Evolutionary conservation across 64 coral and sea anemone genomes (phyloP).

Genomic region (Montipora cactus): DNA sequence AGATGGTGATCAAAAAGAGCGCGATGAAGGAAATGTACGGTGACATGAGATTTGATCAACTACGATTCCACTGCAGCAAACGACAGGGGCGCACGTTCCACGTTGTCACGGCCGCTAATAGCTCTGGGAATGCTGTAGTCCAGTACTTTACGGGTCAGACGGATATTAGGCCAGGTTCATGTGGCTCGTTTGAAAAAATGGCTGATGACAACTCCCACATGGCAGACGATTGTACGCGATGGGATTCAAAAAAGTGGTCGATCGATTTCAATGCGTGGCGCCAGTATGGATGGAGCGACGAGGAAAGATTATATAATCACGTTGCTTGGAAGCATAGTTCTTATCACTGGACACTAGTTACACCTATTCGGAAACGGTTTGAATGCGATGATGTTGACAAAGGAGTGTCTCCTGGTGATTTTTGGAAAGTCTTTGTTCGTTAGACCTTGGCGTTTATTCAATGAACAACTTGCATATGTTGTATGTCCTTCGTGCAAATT

Average conservation of each 20-base stretch:
- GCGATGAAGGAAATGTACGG: background rate
- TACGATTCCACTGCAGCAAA: slow-evolving; percentile 26
- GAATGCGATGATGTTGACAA: background rate
- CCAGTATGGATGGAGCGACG: background rate
- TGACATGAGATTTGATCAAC: background rate
- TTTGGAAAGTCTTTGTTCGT: slow-evolving; percentile 29
- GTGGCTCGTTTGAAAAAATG: background rate
- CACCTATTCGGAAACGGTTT: background rate
- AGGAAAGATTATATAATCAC: background rate
- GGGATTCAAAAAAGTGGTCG: background rate
- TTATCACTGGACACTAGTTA: background rate
- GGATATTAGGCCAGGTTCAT: background rate
- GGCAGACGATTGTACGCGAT: background rate
- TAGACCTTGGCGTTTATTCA: background rate
- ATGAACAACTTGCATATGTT: too few species aligned
- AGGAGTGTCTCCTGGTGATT: background rate
- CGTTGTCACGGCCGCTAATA: slow-evolving; percentile 3
- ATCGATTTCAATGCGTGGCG: background rate
- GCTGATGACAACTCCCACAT: background rate
- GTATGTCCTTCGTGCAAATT: too few species aligned
- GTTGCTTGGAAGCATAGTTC: background rate
- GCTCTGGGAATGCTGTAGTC: background rate
- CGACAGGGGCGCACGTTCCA: background rate
- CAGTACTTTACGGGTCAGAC: slow-evolving; percentile 25
- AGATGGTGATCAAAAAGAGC: background rate